A percentile compares a stretch with the other conserved stretches of the same genome.
Evolutionary conservation across 2,888 invertebrate species (phyloP).

Genomic region (Xylophagus ater): DNA sequence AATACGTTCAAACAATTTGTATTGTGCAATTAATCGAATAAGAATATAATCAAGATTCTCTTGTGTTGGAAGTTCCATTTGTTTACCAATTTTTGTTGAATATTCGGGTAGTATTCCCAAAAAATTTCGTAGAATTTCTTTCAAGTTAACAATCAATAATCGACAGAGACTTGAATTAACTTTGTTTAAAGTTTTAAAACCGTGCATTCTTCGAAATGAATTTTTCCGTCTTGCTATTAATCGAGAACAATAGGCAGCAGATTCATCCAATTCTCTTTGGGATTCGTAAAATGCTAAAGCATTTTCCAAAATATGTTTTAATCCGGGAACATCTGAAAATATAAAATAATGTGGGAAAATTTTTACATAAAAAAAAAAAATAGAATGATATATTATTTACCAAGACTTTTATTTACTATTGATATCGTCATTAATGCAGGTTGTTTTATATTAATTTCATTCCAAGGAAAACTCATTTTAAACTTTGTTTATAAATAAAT

Average conservation of each 20-base stretch:
- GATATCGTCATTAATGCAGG: slow-evolving; percentile 29
- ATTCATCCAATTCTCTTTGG: slow-evolving; percentile 22
- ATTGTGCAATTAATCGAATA: slow-evolving; percentile 25
- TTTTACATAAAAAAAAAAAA: neutral
- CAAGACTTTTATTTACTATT: slow-evolving; percentile 22
- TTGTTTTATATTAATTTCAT: slow-evolving; percentile 30
- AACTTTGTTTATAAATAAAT: too few relatives aligned
- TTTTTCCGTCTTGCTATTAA: slow-evolving; percentile 34
- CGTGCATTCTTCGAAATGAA: slow-evolving; percentile 31
- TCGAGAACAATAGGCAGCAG: slow-evolving; percentile 31
- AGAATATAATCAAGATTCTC: slow-evolving; percentile 29
- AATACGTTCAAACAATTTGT: slow-evolving; percentile 28
- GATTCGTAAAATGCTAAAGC: slow-evolving; percentile 16
- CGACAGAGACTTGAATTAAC: slow-evolving; percentile 31
- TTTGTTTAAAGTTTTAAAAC: slow-evolving; percentile 30
- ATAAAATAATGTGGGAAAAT: neutral
- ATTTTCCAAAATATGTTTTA: neutral
- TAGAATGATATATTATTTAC: slow-evolving; percentile 19
- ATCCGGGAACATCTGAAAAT: neutral
- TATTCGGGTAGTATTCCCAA: slow-evolving; percentile 28
- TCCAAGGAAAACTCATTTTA: slow-evolving; percentile 28
- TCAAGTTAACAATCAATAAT: slow-evolving; percentile 27
- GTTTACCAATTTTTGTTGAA: slow-evolving; percentile 17
- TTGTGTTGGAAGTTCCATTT: slow-evolving; percentile 26
- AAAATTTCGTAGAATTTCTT: slow-evolving; percentile 26